A percentile compares a stretch with the other conserved stretches of the same genome.
phyloP scores from a whole-genome alignment of 2,113 vertebrate species.

The Bettongia penicillata region DNA sequence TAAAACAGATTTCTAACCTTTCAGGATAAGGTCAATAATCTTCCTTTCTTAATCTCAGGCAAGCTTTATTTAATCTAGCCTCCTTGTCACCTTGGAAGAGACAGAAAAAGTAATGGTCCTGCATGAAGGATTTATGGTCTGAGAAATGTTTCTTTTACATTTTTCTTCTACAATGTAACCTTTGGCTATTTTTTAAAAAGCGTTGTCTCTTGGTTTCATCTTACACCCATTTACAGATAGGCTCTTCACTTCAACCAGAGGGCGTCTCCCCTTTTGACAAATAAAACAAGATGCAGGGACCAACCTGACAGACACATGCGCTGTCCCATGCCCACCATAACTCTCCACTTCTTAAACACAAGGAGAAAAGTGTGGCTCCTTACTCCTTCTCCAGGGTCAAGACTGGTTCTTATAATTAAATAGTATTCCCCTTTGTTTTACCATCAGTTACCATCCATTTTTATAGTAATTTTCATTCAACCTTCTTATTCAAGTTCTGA shows the following conservation, averaged over 20 bases:
- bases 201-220: not conserved
- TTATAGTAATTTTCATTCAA: constrained; percentile 23
- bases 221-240: not conserved
- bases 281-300: not conserved
- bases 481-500: constrained; percentile 18
- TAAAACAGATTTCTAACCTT: constrained; percentile 85
- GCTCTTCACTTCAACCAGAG: not conserved
- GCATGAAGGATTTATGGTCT: constrained; percentile 78
- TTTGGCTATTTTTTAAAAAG: constrained; percentile 47
- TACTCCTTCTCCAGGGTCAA: not conserved
- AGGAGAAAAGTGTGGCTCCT: not conserved
- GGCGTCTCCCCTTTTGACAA: not conserved
- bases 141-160: constrained; percentile 60
- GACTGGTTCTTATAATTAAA: not conserved
- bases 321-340: not conserved
- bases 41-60: constrained; percentile 86
- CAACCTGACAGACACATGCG: not conserved
- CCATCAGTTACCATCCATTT: not conserved
- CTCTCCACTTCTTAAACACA: not conserved
- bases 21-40: constrained; percentile 87
- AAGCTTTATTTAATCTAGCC: constrained; percentile 90
- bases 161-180: constrained; percentile 69
- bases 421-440: not conserved
- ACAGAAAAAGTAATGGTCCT: constrained; percentile 78
- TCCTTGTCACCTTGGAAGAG: constrained; percentile 84